Conservation (phyloP, 2,797 vertebrate genomes). For the Iguana delicatissima region DNA sequence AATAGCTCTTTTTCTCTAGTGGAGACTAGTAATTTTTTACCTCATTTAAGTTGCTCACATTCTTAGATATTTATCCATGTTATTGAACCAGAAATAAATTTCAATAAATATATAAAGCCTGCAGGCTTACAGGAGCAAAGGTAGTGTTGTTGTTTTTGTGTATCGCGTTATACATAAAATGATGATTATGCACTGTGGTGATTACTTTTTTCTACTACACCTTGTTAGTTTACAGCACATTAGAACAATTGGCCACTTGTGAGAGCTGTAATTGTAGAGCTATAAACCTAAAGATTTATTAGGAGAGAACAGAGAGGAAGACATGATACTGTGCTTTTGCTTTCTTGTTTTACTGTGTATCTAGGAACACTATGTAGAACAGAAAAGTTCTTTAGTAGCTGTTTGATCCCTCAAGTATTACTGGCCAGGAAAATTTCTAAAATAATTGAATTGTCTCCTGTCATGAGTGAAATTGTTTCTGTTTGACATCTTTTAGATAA, state of each 20-base stretch:
- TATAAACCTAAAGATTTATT: conserved; percentile 9
- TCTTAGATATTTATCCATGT: neutral
- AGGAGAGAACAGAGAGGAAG: neutral
- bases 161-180: neutral
- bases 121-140: neutral
- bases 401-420: neutral
- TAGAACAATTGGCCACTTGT: neutral
- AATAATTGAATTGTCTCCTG: neutral
- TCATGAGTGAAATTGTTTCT: neutral
- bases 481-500: neutral
- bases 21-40: neutral
- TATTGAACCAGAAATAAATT: neutral
- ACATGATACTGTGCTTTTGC: neutral
- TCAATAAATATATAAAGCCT: neutral
- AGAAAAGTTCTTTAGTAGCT: neutral
- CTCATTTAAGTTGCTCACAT: neutral
- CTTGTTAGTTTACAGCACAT: neutral
- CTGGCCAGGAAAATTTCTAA: neutral
- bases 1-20: neutral
- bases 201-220: neutral
- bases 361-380: neutral
- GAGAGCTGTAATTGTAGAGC: neutral
- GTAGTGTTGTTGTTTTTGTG: neutral
- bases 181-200: neutral
- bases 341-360: neutral